phyloP scores from a whole-genome alignment of 2,797 vertebrate species.

The Brachymystax lenok region DNA sequence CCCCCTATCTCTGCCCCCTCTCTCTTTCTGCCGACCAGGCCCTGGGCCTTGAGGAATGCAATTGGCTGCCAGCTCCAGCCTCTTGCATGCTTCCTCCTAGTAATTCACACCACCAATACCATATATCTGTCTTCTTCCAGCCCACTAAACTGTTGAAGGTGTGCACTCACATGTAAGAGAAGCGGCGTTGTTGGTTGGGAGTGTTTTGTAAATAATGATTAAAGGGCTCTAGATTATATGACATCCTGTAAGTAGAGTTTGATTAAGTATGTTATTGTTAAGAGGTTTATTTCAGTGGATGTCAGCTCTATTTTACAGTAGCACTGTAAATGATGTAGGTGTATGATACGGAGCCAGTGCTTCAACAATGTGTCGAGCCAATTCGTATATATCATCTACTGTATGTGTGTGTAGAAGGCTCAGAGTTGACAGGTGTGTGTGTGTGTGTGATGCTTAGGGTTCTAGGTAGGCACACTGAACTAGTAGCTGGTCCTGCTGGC shows the following conservation, averaged over 20 bases:
- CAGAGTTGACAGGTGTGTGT: conserved; percentile 10
- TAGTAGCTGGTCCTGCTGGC: conserved; percentile 43
- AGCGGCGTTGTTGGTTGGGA: background rate
- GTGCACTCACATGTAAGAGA: conserved; percentile 32
- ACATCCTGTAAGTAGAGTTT: background rate
- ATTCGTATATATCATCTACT: background rate
- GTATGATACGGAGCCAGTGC: background rate
- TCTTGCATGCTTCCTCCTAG: conserved; percentile 46
- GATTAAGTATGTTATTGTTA: conserved; percentile 6
- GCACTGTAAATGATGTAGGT: background rate
- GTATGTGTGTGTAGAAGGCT: background rate
- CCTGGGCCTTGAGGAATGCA: conserved; percentile 55
- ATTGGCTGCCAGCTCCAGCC: conserved; percentile 43
- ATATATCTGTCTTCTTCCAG: conserved; percentile 39
- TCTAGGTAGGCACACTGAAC: conserved; percentile 54
- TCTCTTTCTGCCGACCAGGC: conserved; percentile 25
- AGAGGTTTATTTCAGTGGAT: background rate
- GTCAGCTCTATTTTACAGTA: background rate
- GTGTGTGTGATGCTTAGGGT: conserved; percentile 17
- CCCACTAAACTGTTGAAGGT: conserved; percentile 33
- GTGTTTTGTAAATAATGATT: conserved; percentile 23
- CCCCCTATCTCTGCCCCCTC: background rate
- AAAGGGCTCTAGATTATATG: background rate
- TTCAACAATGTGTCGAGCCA: background rate
- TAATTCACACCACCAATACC: conserved; percentile 38